Evolutionary conservation across 1,140 invertebrate genomes (phyloP), one percentile per base, ranked within the genome.

Genomic region (Cotesia vestalis): DNA sequence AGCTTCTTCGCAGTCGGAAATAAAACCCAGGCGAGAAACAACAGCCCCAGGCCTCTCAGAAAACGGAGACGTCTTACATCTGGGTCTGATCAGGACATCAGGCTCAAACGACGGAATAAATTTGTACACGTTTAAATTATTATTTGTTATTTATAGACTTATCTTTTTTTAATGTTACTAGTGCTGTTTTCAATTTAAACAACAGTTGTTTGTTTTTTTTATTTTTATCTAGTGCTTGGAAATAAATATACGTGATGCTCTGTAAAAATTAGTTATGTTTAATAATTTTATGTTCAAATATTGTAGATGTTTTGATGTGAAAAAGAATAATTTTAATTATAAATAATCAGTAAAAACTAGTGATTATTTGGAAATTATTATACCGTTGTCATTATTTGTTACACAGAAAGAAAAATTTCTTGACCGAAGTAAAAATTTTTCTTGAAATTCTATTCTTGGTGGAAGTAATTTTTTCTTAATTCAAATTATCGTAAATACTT

Each of bases 21-120:
- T 66, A 4, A 71, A 4, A 75, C 34, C 46, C 52, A 57, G 73
- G 66, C 79, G 60, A 67, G 12, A 6, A 73, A 78, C 9, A 46
- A 80, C 84, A 77, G 88, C 89, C 66, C 75, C 35, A 86, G 89
- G 76, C 89, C 90, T 11, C 79, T 90, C 73, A 87, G 90, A 52
- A 92, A 91, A 79, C 84, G 90, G 66, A 89, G 86, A 79, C 87
- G 88, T 8, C 20, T 59, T 81, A 81, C 88, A 3, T 84, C 86
- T 4, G 88, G 89, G 77, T 82, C 81, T 0, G 79, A 84, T 2
- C 87, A 89, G 8, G 89, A 90, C 11, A 69, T 59, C 35, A 74
- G 78, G 62, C 69, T 79, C 5, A 81, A 83, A 70, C 76, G 77
- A 55, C 76, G 73, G 53, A 81, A 73, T 64, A 84, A 83, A 72